Percentiles rank a stretch among this genome's conserved stretches.
Evolutionary conservation across 2,797 vertebrate species (phyloP).

Genomic region (Monodelphis domestica): DNA sequence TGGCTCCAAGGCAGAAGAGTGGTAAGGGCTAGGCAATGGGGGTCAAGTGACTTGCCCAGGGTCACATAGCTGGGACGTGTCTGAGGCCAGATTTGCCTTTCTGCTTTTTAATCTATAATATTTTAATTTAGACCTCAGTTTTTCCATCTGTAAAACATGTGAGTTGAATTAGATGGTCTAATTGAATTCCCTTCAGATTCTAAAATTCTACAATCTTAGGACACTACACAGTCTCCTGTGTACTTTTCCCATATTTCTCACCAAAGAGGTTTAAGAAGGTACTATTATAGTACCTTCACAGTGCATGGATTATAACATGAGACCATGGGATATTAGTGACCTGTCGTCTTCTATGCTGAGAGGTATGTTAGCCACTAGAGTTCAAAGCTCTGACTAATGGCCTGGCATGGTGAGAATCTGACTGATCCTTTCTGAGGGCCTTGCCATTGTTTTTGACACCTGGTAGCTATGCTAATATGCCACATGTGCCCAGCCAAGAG

Average conservation of each 20-base stretch:
- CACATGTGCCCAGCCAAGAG: neutral
- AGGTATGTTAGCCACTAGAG: neutral
- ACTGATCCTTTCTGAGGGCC: neutral
- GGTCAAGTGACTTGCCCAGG: no score
- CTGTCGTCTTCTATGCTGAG: neutral
- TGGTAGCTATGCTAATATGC: neutral
- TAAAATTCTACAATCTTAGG: neutral
- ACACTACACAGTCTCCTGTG: fast-evolving
- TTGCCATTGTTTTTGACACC: neutral
- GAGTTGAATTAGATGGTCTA: neutral
- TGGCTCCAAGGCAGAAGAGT: no score
- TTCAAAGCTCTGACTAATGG: neutral
- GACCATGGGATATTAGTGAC: neutral
- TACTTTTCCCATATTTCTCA: neutral
- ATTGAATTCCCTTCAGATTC: neutral
- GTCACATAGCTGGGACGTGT: no score
- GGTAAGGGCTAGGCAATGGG: no score
- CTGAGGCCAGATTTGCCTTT: no score
- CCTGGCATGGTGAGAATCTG: neutral
- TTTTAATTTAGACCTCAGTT: neutral
- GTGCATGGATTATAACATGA: neutral
- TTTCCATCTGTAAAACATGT: neutral
- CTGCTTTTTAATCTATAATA: neutral
- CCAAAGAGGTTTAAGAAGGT: neutral
- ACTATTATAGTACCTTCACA: neutral